Conservation (phyloP, 1,140 invertebrate genomes). For the Scaptodrosophila lebanonensis region DNA sequence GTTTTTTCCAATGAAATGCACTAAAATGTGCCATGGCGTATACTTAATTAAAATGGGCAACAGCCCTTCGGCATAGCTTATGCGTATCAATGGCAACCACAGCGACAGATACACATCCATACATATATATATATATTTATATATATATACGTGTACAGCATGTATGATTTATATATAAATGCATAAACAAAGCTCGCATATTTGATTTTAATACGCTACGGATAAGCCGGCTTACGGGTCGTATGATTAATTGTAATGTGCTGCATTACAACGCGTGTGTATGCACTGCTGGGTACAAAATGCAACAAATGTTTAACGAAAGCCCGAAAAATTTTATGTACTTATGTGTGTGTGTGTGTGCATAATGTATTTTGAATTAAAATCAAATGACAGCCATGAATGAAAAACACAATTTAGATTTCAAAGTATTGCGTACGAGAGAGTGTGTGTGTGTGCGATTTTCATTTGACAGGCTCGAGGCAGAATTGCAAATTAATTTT, state of each 20-base stretch:
- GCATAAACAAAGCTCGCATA: constrained; percentile 17
- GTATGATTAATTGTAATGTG: constrained; percentile 69
- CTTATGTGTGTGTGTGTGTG: constrained; percentile 1
- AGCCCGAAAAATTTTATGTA: constrained; percentile 18
- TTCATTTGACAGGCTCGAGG: constrained; percentile 1
- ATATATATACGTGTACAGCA: background rate
- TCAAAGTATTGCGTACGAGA: no score
- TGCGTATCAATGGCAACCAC: constrained; percentile 39
- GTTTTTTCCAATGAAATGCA: constrained; percentile 66
- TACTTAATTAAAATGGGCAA: constrained; percentile 67
- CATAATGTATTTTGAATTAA: constrained; percentile 7
- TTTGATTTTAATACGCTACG: constrained; percentile 58
- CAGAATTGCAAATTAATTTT: background rate
- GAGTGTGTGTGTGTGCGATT: no score
- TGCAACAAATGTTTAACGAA: constrained; percentile 8
- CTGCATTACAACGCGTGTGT: constrained; percentile 45
- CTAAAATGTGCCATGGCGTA: constrained; percentile 61
- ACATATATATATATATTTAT: background rate
- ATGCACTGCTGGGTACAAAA: constrained; percentile 28
- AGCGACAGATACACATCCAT: background rate
- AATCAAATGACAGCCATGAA: constrained; percentile 8
- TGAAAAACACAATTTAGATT: background rate
- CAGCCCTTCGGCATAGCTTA: constrained; percentile 37
- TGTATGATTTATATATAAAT: background rate
- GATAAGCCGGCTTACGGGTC: constrained; percentile 64